Evolutionary conservation across 2,888 invertebrate genomes (phyloP).

Genomic region (Anthophora plumipes): DNA sequence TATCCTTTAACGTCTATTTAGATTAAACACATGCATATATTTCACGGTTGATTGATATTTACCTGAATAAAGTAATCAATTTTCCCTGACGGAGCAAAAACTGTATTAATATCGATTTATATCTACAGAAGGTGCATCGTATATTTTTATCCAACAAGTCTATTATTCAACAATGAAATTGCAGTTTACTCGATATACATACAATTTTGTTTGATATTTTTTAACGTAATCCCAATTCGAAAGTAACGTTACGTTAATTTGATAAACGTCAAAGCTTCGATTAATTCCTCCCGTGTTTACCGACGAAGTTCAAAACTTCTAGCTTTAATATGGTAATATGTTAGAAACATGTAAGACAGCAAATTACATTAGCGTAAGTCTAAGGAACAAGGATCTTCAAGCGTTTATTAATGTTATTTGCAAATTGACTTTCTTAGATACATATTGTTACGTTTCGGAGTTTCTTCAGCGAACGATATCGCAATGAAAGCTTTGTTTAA

Average conservation of each 20-base stretch:
- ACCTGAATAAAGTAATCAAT: constrained; percentile 8
- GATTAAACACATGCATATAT: constrained; percentile 4
- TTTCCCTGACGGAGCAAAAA: constrained; percentile 2
- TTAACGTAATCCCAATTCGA: background rate
- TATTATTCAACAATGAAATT: constrained; percentile 4
- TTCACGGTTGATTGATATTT: constrained; percentile 3
- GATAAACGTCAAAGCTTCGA: background rate
- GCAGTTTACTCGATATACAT: background rate
- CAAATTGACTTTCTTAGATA: no score
- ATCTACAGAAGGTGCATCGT: background rate
- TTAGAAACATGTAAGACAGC: background rate
- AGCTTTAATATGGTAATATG: background rate
- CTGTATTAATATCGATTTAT: constrained; percentile 2
- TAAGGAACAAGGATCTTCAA: no score
- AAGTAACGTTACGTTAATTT: background rate
- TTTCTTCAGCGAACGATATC: no score
- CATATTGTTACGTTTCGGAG: no score
- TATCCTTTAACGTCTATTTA: background rate
- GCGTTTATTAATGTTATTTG: no score
- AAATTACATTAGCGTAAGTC: background rate
- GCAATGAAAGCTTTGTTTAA: no score
- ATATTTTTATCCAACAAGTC: background rate
- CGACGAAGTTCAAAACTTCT: background rate
- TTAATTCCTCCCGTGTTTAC: background rate
- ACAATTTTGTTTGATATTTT: background rate